Evolutionary conservation across 2,888 invertebrate genomes (phyloP).

Genomic region (Tuberolachnus salignus): DNA sequence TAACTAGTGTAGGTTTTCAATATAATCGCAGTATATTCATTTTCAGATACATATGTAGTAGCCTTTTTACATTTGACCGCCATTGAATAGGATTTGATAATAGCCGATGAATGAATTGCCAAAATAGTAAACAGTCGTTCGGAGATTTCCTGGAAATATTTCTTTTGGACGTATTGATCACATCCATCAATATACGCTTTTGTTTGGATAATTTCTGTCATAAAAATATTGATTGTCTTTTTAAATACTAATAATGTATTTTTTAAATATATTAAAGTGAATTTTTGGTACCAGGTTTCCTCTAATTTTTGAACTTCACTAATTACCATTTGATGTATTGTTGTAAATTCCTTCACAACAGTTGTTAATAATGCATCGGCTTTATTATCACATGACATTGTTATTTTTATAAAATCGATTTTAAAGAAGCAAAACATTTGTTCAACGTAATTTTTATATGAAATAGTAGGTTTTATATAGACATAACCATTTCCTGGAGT

Average conservation of each 20-base stretch:
- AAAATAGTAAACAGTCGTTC: neutral
- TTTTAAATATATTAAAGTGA: neutral
- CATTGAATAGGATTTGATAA: conserved; percentile 1
- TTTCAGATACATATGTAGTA: neutral
- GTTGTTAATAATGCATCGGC: neutral
- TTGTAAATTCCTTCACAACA: neutral
- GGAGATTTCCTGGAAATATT: neutral
- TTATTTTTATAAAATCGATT: neutral
- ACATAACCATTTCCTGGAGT: neutral
- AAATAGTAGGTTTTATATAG: neutral
- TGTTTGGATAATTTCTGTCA: neutral
- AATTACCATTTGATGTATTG: neutral
- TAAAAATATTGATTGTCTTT: neutral
- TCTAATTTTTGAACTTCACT: neutral
- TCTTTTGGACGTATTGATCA: neutral
- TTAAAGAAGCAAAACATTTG: neutral
- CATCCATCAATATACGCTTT: neutral
- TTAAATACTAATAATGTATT: neutral
- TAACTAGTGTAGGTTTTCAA: too few relatives aligned
- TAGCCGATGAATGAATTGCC: neutral
- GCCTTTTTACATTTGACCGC: neutral
- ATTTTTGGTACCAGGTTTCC: neutral
- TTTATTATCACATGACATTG: neutral
- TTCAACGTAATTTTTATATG: neutral
- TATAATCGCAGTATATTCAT: too few relatives aligned